These are phyloP conservation scores for Epicauta chinensis DNA, from an alignment of 1,140 invertebrate species.

Conservation along the genomic window DNA sequence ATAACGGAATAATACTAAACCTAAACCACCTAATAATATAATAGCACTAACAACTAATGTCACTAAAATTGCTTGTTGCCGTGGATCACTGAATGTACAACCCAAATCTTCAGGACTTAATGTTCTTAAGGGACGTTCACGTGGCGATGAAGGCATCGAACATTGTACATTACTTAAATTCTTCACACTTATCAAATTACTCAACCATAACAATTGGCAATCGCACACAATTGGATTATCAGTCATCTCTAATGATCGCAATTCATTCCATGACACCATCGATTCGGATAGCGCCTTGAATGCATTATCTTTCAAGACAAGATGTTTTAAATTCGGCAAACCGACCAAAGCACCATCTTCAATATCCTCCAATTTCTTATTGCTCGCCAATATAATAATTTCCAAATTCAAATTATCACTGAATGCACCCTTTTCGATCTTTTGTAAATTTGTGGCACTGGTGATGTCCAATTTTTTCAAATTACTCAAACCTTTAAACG, in stretches of 20 bases:
- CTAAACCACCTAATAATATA: constrained; percentile 58
- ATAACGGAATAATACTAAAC: constrained; percentile 69
- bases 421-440: constrained; percentile 69
- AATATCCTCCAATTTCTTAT: constrained; percentile 62
- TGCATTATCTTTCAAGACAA: constrained; percentile 72
- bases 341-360: constrained; percentile 70
- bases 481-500: constrained; percentile 70
- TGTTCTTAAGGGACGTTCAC: constrained; percentile 60
- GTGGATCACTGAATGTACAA: constrained; percentile 66
- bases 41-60: constrained; percentile 63
- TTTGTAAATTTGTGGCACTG: constrained; percentile 62
- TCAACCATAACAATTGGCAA: constrained; percentile 73
- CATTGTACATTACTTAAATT: constrained; percentile 73
- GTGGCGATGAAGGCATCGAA: constrained; percentile 59
- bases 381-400: constrained; percentile 65
- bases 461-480: constrained; percentile 69
- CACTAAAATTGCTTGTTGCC: constrained; percentile 71
- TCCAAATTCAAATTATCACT: constrained; percentile 75
- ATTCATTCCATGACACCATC: constrained; percentile 68
- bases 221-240: constrained; percentile 80
- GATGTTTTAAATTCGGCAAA: constrained; percentile 66
- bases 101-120: constrained; percentile 70
- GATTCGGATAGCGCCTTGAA: constrained; percentile 67
- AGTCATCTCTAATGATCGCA: constrained; percentile 68
- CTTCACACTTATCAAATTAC: constrained; percentile 63